Percentiles rank a stretch among this genome's conserved stretches.
These are phyloP conservation scores for Glareola pratincola DNA, from an alignment of 2,113 vertebrate species.

Conservation along the genomic window DNA sequence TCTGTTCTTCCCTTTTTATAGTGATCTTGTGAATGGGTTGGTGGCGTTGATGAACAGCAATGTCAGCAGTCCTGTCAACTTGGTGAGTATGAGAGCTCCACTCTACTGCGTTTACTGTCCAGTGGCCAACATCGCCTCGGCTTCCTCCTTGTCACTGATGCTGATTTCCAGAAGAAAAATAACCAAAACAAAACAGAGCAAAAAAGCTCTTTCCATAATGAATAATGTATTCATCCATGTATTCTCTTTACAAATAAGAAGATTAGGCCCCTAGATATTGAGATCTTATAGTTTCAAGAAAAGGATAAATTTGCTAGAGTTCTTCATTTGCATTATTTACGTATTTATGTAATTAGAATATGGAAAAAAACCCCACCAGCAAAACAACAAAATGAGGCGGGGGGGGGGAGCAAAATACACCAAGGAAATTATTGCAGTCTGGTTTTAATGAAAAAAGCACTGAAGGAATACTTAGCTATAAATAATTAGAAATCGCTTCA, in stretches of 20 bases:
- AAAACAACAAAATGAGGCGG: neutral
- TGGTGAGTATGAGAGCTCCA: conserved; percentile 80
- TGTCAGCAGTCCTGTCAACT: conserved; percentile 96
- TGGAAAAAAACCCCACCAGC: neutral
- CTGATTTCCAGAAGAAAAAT: neutral
- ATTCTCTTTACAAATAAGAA: neutral
- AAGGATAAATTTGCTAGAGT: neutral
- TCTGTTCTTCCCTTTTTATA: conserved; percentile 55
- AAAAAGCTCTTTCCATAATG: neutral
- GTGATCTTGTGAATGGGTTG: conserved; percentile 95
- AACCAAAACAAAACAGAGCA: neutral
- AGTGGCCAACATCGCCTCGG: neutral
- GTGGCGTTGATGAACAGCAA: conserved; percentile 98
- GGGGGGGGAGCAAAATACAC: rapidly evolving
- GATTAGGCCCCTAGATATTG: neutral
- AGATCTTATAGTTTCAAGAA: neutral
- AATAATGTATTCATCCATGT: neutral
- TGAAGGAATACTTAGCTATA: neutral
- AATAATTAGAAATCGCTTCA: neutral
- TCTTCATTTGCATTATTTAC: neutral
- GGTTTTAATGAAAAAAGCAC: neutral
- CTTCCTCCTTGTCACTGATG: neutral
- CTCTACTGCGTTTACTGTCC: neutral
- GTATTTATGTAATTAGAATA: neutral
- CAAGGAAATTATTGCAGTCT: neutral